Percentiles rank a stretch among this genome's conserved stretches.
Evolutionary conservation across 2,888 invertebrate species (phyloP).

Genomic region (Lasioglossum zephyrum): DNA sequence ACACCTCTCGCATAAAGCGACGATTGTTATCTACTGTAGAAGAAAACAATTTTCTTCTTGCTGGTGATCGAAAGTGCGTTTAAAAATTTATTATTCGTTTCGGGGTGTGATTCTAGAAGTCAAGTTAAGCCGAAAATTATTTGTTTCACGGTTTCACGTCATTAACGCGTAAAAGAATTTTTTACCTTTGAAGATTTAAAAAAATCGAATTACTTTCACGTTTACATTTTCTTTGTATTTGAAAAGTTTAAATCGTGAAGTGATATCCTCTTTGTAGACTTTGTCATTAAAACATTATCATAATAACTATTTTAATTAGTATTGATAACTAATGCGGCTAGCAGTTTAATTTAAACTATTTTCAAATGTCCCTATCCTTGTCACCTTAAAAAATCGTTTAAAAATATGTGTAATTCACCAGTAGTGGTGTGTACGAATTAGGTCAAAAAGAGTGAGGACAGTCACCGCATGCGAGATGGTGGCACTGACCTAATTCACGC

Average conservation of each 20-base stretch:
- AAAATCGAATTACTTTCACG: background rate
- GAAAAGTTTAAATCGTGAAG: background rate
- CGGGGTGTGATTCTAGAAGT: background rate
- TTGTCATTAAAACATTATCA: too few relatives aligned
- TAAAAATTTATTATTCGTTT: background rate
- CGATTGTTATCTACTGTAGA: background rate
- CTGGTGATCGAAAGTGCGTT: background rate
- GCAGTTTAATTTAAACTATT: background rate
- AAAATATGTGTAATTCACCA: background rate
- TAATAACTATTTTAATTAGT: too few relatives aligned
- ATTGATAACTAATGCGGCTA: background rate
- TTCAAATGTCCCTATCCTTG: background rate
- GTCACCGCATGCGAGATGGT: background rate
- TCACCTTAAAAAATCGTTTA: background rate
- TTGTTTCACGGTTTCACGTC: background rate
- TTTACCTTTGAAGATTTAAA: background rate
- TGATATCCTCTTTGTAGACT: background rate
- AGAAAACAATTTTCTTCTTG: slow-evolving; percentile 36
- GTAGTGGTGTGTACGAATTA: background rate
- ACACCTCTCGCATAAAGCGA: background rate
- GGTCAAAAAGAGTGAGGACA: background rate
- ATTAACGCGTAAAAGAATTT: background rate
- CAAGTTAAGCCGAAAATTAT: background rate
- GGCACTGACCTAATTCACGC: background rate
- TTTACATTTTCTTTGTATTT: background rate